Evolutionary conservation across 2,797 vertebrate species (phyloP), one percentile per base, ranked within the genome.

Genomic region (Crocidura indochinensis): DNA sequence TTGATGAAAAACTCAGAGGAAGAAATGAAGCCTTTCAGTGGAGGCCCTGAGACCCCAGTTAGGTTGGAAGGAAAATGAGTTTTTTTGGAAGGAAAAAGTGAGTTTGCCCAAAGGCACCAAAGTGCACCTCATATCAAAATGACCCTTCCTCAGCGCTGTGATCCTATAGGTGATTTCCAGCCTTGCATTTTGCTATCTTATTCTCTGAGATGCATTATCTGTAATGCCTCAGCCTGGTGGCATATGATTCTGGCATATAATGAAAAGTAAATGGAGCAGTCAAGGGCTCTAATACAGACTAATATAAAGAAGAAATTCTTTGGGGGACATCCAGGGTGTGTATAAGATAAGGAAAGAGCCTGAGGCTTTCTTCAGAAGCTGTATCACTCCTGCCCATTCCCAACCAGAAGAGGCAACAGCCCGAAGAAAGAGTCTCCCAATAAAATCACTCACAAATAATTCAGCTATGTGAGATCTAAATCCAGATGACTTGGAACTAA

Each of bases 101-200:
- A 38, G 5, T 38, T 38, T 38, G 38, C 5, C 38, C 38, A 38
- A 38, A 38, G 38, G 38, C 38, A 38, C 47, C 9, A 19, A 26
- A 64, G 31, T 2, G 0, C 1, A 8, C 11, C 3, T 26, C 1
- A 29, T 1, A 10, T 27, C 11, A 65, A 27, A 11, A 27, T 64
- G 26, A 62, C 26, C 1, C 47, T 51, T 20, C 10, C 72, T 20
- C 10, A 6, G 20, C 53, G 6, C 47, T 8, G 22, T 56, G 72
- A 22, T 24, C 29, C 78, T 7, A 19, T 7, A 60, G 2, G 17
- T 10, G 68, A 17, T 7, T 77, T 75, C 20, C 19, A 38, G 31
- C 46, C 31, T 53, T 29, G n/a, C 3, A 14, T 38, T 92, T 60
- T 27, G 8, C 84, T 46, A 53, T 10, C 38, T 29, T 12, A 47